Conservation (phyloP, 2,113 vertebrate genomes). For the Eidolon helvum region DNA sequence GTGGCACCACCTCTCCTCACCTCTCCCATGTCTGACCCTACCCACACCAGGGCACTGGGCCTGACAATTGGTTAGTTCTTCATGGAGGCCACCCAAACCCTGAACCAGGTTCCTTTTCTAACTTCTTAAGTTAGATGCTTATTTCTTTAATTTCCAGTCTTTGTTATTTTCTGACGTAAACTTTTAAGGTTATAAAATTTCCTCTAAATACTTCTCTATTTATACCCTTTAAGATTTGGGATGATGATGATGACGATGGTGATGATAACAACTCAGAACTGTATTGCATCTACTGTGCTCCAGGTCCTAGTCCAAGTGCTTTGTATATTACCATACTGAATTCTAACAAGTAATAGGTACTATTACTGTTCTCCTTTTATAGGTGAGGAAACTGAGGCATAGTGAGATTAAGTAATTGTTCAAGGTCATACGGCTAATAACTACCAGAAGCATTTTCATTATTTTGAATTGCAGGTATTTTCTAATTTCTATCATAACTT, state of each 20-base stretch:
- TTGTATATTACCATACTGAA: not conserved
- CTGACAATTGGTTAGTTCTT: not conserved
- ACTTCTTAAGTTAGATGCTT: not conserved
- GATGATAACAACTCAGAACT: not conserved
- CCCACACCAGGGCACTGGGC: not conserved
- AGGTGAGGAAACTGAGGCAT: not conserved
- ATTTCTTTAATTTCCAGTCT: not conserved
- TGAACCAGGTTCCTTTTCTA: not conserved
- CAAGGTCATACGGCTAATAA: slow-evolving; percentile 45
- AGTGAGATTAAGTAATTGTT: not conserved
- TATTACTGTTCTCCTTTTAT: not conserved
- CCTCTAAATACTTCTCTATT: not conserved
- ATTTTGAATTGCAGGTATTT: not conserved
- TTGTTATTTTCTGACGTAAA: not conserved
- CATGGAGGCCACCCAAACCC: not conserved
- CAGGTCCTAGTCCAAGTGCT: not conserved
- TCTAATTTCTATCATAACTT: not conserved
- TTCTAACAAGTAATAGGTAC: not conserved
- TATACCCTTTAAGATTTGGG: not conserved
- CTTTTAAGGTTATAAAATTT: not conserved
- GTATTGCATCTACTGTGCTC: not conserved
- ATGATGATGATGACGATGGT: not conserved
- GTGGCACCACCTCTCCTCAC: accelerated
- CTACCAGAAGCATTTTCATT: not conserved
- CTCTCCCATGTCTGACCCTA: not conserved